These are phyloP conservation scores for Baronia brevicornis DNA, from an alignment of 2,888 invertebrate species.

Conservation along the genomic window DNA sequence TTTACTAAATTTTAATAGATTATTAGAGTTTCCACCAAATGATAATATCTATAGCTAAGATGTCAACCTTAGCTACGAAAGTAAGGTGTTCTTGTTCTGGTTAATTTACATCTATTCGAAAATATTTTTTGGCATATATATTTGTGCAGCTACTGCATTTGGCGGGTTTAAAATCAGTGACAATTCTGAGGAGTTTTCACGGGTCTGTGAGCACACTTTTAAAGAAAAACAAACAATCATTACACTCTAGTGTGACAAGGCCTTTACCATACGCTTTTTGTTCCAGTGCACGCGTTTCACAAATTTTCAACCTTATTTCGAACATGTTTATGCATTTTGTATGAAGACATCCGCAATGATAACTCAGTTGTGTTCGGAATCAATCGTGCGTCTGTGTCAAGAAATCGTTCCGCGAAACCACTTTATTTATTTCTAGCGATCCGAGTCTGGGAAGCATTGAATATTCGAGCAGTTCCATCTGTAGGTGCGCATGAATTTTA, in stretches of 20 bases:
- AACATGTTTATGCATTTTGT: conserved; percentile 32
- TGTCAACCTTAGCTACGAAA: too few species aligned
- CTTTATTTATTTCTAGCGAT: conserved; percentile 43
- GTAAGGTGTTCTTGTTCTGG: too few species aligned
- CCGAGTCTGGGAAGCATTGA: conserved; percentile 45
- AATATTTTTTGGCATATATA: too few species aligned
- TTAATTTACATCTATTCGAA: too few species aligned
- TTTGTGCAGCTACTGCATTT: too few species aligned
- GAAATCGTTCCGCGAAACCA: conserved; percentile 54
- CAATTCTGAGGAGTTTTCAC: too few species aligned
- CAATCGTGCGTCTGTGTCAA: conserved; percentile 44
- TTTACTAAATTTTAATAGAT: too few species aligned
- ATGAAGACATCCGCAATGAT: conserved; percentile 25
- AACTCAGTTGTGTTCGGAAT: conserved; percentile 32
- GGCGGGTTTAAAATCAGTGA: too few species aligned
- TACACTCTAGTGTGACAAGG: conserved; percentile 17
- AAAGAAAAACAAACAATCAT: too few species aligned
- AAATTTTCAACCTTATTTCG: conserved; percentile 34
- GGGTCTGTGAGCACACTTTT: too few species aligned
- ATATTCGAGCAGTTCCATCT: conserved; percentile 40
- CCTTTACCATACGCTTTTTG: conserved; percentile 23
- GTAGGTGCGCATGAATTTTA: conserved; percentile 14
- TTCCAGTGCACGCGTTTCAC: conserved; percentile 13
- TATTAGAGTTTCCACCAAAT: too few species aligned
- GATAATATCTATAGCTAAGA: too few species aligned